Conservation (phyloP, 2,113 vertebrate species). For the Myanophis thanlyinensis region DNA sequence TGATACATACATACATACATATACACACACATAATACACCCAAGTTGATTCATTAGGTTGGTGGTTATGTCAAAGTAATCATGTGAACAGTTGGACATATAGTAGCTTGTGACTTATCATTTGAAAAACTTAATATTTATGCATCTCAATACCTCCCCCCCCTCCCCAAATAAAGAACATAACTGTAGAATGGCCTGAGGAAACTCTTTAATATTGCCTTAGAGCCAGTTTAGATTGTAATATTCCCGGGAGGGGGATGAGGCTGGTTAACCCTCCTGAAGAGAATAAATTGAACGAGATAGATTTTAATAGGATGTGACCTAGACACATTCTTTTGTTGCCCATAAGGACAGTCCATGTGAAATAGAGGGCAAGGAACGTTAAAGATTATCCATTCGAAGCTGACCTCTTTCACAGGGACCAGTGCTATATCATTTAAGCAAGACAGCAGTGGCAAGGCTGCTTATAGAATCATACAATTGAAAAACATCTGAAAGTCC, state of each 20-base stretch:
- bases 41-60: not conserved
- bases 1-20: not conserved
- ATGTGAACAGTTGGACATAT: not conserved
- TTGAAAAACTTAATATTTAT: not conserved
- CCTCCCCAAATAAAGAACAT: not conserved
- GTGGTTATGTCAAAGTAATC: not conserved
- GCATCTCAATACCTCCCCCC: not conserved
- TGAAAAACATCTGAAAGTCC: not conserved
- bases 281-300: not conserved
- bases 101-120: not conserved
- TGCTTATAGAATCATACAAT: not conserved
- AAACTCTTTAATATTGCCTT: not conserved
- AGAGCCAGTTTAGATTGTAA: not conserved
- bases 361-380: not conserved
- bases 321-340: not conserved
- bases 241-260: rapidly evolving
- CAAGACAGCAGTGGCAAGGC: not conserved
- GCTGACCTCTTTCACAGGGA: not conserved
- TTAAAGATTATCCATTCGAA: not conserved
- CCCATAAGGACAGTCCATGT: not conserved
- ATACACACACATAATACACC: not conserved
- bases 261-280: too few relatives aligned
- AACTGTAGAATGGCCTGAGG: not conserved
- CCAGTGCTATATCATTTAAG: not conserved
- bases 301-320: not conserved